Base-by-base conservation (phyloP, 2,888 invertebrate species). In the Cinara cedri region DNA sequence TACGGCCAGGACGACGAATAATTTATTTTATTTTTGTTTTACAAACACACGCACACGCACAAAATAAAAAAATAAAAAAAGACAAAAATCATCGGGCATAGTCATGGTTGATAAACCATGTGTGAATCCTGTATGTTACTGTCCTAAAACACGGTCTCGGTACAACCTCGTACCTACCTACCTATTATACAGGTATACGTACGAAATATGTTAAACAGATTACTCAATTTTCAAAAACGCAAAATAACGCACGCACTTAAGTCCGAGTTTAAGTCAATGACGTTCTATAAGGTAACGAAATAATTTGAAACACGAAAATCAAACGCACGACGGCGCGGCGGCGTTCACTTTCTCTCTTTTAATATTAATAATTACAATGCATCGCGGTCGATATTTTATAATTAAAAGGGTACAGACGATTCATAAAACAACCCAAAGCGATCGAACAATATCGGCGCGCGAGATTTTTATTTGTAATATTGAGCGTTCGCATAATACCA, bases 61-160 rank as follows among this genome's bases (percentile, higher is more conserved):
- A 60, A 26, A 51, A n/a, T n/a, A n/a, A n/a, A 10, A 51, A 46
- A 60, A 34, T 46, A 21, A 60, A 72, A 72, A 75, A 65, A 46
- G 55, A 66, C 75, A 65, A 75, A 34, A 70, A 57, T 70, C 70
- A 62, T 78, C 70, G 42, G 24, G 21, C 21, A 34, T 34, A 62
- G 78, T 78, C 60, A 70, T 34, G 78, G 78, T 78, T 78, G 78
- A 78, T 60, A 78, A 49, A 60, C 78, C 78, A 78, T 78, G 78
- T 78, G 78, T 78, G 70, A 78, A 78, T 78, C 78, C 78, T 78
- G 78, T 78, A 34, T 13, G 1, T 6, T 8, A 24, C 51, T 11
- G 60, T 62, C 62, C 68, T 60, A 62, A 70, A 78, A 78, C 57
- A 11, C 34, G 51, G 49, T 49, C 62, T 55, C 51, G 34, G 51